Evolutionary conservation across 2,797 vertebrate species (phyloP).

Genomic region (Semotilus atromaculatus): DNA sequence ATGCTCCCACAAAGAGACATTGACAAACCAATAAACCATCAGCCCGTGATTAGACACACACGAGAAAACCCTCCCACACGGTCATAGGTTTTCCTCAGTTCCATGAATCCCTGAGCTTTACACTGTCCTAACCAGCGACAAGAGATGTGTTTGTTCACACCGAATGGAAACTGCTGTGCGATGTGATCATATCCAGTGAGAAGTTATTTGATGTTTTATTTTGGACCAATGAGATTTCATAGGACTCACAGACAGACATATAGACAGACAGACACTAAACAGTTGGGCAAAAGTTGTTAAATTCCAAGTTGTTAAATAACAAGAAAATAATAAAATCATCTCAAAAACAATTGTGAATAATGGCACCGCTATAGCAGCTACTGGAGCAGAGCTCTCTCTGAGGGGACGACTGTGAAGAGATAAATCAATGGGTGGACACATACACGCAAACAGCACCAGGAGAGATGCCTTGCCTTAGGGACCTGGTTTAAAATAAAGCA

Average conservation of each 20-base stretch:
- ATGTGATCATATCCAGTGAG: background rate
- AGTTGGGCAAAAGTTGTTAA: background rate
- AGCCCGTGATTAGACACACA: background rate
- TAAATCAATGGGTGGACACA: slow-evolving; percentile 52
- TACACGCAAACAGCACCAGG: slow-evolving; percentile 28
- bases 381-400: slow-evolving; percentile 11
- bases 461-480: slow-evolving; percentile 33
- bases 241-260: background rate
- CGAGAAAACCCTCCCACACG: background rate
- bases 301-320: background rate
- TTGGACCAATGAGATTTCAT: background rate
- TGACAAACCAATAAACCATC: slow-evolving; percentile 15
- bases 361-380: background rate
- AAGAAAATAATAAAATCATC: slow-evolving; percentile 12
- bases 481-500: slow-evolving; percentile 59
- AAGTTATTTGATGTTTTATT: background rate
- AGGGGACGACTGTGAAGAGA: slow-evolving; percentile 9
- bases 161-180: background rate
- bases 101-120: background rate
- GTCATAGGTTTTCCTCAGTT: background rate
- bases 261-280: background rate
- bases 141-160: background rate
- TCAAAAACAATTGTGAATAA: slow-evolving; percentile 1
- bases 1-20: slow-evolving; percentile 11
- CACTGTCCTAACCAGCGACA: background rate